Base-by-base conservation (phyloP, 2,888 invertebrate species). In the Apodemia duryi region DNA sequence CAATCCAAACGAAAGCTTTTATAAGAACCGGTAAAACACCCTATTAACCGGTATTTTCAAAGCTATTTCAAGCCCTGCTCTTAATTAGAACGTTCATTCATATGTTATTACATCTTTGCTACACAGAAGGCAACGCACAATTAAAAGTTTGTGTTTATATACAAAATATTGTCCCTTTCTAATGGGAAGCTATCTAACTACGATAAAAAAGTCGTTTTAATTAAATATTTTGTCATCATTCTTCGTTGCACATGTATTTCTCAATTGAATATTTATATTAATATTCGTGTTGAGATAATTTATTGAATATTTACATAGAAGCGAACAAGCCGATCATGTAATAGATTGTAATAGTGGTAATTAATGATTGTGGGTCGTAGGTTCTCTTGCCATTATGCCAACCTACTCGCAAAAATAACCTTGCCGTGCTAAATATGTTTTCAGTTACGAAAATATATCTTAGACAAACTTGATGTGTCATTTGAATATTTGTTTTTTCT, bases 321-420 rank as follows among this genome's bases (percentile, higher is more conserved):
- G 60, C 2, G 60, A 60, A 60, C 60, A 54, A 54, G n/a, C 60
- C 60, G 60, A 60, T 64, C 49, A 29, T 63, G 35, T 52, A 43
- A 13, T 60, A 66, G 52, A 64, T 62, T 64, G 32, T 64, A 54
- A 65, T 51, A 66, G 61, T 57, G 35, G 32, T 60, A 60, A 60
- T 54, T 57, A 65, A 65, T 65, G 61, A 65, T 63, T 49, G 66
- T 60, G 35, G 32, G 41, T 51, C 51, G 65, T 65, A 60, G 49
- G 66, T 51, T 68, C 64, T 67, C 67, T 66, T 65, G 63, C 65
- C 66, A 66, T 65, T 68, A 62, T 61, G 43, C 63, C 61, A 66
- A 66, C 67, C 61, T 64, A 63, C 65, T 62, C 61, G 41, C 51
- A 11, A 60, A 32, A 32, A 52, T 51, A 65, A 65, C 61, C 65